Evolutionary conservation across 1,140 invertebrate genomes (phyloP), one percentile per base, ranked within the genome.

Genomic region (Megalonaias nervosa): DNA sequence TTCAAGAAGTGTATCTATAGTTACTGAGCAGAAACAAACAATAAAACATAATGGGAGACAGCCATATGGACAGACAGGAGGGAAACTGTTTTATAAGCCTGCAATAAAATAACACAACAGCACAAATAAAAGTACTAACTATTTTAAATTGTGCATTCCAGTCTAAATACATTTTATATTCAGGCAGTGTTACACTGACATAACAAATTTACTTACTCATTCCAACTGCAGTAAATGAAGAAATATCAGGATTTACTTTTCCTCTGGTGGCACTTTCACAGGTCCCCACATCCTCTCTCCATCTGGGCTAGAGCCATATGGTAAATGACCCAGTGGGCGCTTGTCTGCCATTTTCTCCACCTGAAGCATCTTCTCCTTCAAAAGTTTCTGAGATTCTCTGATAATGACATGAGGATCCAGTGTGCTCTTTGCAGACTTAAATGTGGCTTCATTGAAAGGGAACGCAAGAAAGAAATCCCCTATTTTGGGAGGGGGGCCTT

Each of bases 381-480:
- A 38, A 15, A 83, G 66, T 75, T 80, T 82, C 73, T 86, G 86
- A 57, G 72, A 75, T 65, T 88, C 86, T 66, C 81, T 81, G 15
- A 88, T 85, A 31, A 86, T 76, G 55, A 83, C 59, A 72, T 84
- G 83, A 56, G 84, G 74, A 74, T 88, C 86, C 19, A 88, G 62
- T 15, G 79, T 81, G 2, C 71, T 68, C 19, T 86, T 78, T 57
- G 84, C 79, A 65, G 81, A 72, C 67, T 84, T 84, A 21, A 81
- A 73, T 0, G 86, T 86, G 5, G 59, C 71, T 62, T 89, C 88
- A 78, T 84, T 89, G 74, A 89, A 87, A 55, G 88, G 88, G 80
- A 88, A 89, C 11, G 84, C 82, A n/a, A 88, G 78, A 72, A 84
- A 86, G 71, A 88, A 88, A 58, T 85, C 82, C 2, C 88, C 88